These are phyloP conservation scores for cattle (Bos taurus) DNA, from an alignment of 2,113 vertebrate species.

Conservation along the genomic window DNA sequence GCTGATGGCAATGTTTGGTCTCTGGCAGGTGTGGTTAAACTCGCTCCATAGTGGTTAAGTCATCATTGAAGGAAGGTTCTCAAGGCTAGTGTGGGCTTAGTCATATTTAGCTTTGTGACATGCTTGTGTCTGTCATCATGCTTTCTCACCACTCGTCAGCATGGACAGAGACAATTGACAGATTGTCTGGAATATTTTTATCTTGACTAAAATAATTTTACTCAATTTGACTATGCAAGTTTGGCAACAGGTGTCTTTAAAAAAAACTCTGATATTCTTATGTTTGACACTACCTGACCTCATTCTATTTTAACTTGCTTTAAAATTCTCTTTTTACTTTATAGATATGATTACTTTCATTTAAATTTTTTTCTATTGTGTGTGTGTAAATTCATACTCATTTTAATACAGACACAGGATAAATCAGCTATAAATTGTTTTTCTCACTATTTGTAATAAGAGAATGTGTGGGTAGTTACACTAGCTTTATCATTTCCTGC, in stretches of 20 bases:
- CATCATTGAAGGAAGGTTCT: not conserved
- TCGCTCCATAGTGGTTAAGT: not conserved
- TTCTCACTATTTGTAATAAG: not conserved
- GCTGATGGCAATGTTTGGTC: not conserved
- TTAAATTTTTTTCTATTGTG: not conserved
- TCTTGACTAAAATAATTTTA: not conserved
- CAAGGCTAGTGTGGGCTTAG: not conserved
- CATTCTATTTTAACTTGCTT: slow-evolving; percentile 41
- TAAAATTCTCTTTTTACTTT: not conserved
- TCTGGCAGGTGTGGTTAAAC: not conserved
- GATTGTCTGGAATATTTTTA: slow-evolving; percentile 48
- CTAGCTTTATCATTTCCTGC: not conserved
- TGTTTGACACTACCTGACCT: not conserved
- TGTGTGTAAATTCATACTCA: not conserved
- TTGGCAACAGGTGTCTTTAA: slow-evolving; percentile 40
- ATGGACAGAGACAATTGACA: not conserved
- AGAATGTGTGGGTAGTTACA: not conserved
- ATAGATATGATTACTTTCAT: not conserved
- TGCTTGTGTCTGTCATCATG: not conserved
- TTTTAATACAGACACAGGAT: not conserved
- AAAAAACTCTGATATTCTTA: slow-evolving; percentile 38
- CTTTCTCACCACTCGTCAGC: not conserved
- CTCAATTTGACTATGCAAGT: slow-evolving; percentile 6
- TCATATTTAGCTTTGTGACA: not conserved
- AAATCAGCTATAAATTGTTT: not conserved